phyloP scores from a whole-genome alignment of 64 coral and sea anemone genomes.

The Dendronephthya gigantea region DNA sequence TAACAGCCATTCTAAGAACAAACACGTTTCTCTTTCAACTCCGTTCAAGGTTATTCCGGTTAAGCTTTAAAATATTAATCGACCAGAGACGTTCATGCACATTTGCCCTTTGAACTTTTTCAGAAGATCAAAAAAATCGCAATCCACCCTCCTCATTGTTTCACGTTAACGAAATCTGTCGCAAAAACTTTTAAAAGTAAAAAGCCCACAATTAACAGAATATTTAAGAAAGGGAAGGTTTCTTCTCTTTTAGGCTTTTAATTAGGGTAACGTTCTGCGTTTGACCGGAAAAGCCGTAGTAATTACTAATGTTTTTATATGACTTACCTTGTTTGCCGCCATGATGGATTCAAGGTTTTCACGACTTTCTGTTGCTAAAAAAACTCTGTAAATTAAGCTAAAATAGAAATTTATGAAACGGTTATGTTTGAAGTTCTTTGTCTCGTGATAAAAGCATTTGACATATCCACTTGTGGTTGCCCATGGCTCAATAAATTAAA shows the following conservation, averaged over 20 bases:
- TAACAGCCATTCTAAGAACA: too few relatives aligned
- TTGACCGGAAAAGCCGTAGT: neutral
- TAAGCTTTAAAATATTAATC: too few relatives aligned
- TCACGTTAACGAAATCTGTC: neutral
- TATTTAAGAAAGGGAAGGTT: neutral
- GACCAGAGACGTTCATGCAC: too few relatives aligned
- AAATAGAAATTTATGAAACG: neutral
- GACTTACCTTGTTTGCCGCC: neutral
- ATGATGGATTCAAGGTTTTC: neutral
- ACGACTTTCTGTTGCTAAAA: neutral
- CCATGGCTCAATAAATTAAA: neutral
- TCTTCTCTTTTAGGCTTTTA: neutral
- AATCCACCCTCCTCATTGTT: neutral
- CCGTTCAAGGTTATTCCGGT: too few relatives aligned
- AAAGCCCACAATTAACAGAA: neutral
- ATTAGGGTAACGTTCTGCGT: neutral
- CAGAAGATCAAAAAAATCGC: neutral
- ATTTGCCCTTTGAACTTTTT: neutral
- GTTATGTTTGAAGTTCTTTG: neutral
- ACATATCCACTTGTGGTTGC: neutral
- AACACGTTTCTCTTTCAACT: too few relatives aligned
- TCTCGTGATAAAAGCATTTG: neutral
- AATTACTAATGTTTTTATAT: neutral
- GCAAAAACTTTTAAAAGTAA: neutral
- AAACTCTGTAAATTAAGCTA: neutral